Percentiles rank a stretch among this genome's conserved stretches.
Conservation (phyloP, 2,113 vertebrate genomes). For the Bothrops jararaca region DNA sequence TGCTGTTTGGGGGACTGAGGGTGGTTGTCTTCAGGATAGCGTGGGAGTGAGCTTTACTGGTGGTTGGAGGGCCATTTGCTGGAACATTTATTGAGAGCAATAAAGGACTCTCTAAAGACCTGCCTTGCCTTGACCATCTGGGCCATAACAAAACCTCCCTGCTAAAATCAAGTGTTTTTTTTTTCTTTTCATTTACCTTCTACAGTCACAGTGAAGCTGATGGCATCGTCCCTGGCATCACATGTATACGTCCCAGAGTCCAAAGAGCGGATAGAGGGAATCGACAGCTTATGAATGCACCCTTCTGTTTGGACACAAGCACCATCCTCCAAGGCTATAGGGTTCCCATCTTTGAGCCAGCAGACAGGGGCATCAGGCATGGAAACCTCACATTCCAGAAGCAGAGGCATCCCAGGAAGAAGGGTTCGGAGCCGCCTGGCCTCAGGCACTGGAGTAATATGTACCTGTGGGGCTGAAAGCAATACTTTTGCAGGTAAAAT, state of each 20-base stretch:
- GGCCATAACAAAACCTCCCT: not conserved
- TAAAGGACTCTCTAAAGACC: no score
- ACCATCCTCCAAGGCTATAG: conserved; percentile 62
- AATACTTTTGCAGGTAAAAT: not conserved
- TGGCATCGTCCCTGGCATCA: conserved; percentile 62
- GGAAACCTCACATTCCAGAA: conserved; percentile 71
- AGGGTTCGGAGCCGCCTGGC: conserved; percentile 21
- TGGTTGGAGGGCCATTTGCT: no score
- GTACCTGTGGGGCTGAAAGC: conserved; percentile 27
- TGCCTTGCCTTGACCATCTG: no score
- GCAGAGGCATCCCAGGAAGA: conserved; percentile 32
- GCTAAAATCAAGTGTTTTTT: not conserved
- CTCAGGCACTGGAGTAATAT: not conserved
- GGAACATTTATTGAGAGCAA: no score
- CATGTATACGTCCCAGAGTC: conserved; percentile 67
- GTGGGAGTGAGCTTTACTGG: no score
- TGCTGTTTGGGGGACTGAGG: no score
- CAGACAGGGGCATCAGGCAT: conserved; percentile 57
- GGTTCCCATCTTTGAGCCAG: conserved; percentile 70
- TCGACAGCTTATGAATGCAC: conserved; percentile 59
- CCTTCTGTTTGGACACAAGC: conserved; percentile 67
- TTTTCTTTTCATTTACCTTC: conserved; percentile 64
- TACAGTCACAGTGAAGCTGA: conserved; percentile 68
- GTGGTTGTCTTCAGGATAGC: no score
- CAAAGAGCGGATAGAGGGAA: conserved; percentile 56